phyloP scores from a whole-genome alignment of 2,888 invertebrate genomes.

The Drosophila imparisetae region DNA sequence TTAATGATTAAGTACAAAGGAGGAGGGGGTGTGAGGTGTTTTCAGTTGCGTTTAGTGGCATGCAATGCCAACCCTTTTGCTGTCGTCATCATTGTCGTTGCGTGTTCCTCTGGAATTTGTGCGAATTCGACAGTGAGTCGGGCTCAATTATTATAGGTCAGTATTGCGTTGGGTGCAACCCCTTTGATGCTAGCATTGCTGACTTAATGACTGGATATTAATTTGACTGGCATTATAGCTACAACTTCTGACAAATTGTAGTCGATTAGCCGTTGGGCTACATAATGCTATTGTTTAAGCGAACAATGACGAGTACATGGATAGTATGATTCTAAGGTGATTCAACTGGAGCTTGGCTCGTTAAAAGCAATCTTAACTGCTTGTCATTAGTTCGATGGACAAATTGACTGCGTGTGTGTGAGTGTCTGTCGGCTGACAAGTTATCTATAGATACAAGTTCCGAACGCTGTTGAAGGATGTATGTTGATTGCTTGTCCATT shows the following conservation, averaged over 20 bases:
- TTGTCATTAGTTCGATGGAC: constrained; percentile 43
- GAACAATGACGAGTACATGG: constrained; percentile 36
- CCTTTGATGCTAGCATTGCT: constrained; percentile 30
- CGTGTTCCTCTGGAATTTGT: constrained; percentile 51
- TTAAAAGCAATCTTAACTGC: constrained; percentile 43
- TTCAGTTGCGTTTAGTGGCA: constrained; percentile 32
- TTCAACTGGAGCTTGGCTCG: constrained; percentile 35
- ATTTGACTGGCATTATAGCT: constrained; percentile 49
- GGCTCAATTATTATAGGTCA: constrained; percentile 60
- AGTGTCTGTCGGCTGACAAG: background rate
- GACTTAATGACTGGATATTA: constrained; percentile 77
- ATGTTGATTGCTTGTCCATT: constrained; percentile 26
- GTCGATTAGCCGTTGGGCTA: constrained; percentile 52
- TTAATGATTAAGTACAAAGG: constrained; percentile 42
- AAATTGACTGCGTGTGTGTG: constrained; percentile 28
- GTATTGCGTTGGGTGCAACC: constrained; percentile 39
- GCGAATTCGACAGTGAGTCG: constrained; percentile 13
- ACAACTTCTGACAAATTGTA: constrained; percentile 65
- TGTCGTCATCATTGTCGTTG: constrained; percentile 44
- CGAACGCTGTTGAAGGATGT: constrained; percentile 10
- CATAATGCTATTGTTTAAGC: constrained; percentile 50
- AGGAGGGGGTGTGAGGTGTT: background rate
- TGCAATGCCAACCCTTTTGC: constrained; percentile 62
- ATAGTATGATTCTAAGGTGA: constrained; percentile 39
- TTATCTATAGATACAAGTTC: constrained; percentile 24